These are phyloP conservation scores for Cydia fagiglandana DNA, from an alignment of 1,140 invertebrate species.

Conservation along the genomic window DNA sequence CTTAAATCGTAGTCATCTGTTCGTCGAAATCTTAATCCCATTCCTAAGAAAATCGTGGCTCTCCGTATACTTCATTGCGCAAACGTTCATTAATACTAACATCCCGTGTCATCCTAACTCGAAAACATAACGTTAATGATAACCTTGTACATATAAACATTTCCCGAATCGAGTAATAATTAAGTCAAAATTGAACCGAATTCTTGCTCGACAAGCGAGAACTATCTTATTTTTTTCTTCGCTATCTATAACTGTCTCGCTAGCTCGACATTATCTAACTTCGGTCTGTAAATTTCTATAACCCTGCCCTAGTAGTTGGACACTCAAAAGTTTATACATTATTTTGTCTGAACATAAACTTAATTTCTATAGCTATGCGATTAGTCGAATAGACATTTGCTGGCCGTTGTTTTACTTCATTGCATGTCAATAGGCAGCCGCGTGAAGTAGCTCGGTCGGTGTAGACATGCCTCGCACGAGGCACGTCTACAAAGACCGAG, in stretches of 20 bases:
- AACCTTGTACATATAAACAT: background rate
- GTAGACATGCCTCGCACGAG: no score
- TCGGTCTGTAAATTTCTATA: background rate
- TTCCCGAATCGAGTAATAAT: background rate
- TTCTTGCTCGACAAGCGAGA: background rate
- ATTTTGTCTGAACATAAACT: no score
- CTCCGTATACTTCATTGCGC: background rate
- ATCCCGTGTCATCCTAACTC: background rate
- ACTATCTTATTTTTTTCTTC: background rate
- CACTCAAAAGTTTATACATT: background rate
- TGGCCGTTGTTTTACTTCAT: no score
- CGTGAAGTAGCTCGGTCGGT: no score
- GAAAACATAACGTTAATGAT: background rate
- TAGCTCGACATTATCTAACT: background rate
- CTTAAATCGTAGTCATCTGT: no score
- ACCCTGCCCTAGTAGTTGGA: background rate
- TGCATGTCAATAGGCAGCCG: no score
- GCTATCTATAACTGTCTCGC: background rate
- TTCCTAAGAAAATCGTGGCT: background rate
- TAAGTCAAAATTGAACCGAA: background rate
- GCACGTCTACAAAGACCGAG: no score
- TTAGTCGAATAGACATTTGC: no score
- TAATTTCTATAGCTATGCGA: no score
- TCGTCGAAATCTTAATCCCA: background rate
- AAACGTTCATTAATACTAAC: background rate